phyloP scores from a whole-genome alignment of 2,113 vertebrate species.

The Sinocyclocheilus anshuiensis region DNA sequence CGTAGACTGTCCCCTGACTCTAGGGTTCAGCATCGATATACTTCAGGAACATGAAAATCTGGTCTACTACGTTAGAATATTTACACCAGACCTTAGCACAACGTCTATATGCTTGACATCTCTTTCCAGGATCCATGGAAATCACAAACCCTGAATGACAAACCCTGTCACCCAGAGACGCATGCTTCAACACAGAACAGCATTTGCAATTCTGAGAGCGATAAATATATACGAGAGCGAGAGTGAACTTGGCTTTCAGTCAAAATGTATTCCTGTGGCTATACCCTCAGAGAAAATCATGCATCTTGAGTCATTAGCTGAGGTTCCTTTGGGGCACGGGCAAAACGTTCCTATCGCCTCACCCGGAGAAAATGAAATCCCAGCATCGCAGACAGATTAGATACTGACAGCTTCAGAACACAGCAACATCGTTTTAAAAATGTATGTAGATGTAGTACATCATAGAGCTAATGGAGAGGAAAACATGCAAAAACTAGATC shows the following conservation, averaged over 20 bases:
- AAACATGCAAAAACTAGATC: conserved; percentile 19
- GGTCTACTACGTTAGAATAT: conserved; percentile 9
- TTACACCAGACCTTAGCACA: conserved; percentile 17
- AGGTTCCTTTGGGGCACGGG: neutral
- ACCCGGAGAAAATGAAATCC: conserved; percentile 9
- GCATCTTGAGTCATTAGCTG: neutral
- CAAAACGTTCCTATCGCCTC: neutral
- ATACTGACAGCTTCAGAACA: conserved; percentile 13
- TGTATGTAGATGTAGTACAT: conserved; percentile 22
- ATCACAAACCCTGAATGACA: conserved; percentile 45
- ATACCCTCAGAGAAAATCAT: conserved; percentile 6
- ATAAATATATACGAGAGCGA: conserved; percentile 22
- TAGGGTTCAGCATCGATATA: conserved; percentile 6
- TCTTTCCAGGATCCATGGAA: conserved; percentile 15
- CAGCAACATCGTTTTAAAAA: conserved; percentile 4
- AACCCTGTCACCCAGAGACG: conserved; percentile 24
- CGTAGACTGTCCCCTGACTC: neutral
- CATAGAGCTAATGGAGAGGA: conserved; percentile 16
- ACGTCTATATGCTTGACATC: neutral
- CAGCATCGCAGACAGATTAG: neutral
- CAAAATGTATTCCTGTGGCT: neutral
- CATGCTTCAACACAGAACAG: conserved; percentile 17
- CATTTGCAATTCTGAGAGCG: conserved; percentile 19
- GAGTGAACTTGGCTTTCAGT: neutral
- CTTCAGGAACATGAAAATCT: conserved; percentile 13